Conservation (phyloP, 2,888 invertebrate species). For the Cyclophora albipunctata region DNA sequence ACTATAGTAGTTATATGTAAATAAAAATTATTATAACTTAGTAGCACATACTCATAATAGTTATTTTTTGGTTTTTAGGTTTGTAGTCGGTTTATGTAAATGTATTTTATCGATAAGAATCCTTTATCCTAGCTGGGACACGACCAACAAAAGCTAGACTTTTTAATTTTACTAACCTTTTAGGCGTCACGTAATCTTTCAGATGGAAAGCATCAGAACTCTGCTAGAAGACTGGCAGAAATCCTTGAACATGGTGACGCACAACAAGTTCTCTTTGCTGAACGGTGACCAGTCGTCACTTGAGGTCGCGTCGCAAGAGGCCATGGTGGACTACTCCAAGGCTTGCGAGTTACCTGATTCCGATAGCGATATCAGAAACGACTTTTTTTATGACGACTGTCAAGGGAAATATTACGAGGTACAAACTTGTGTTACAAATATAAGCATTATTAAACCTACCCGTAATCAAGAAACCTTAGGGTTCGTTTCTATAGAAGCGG, state of each 20-base stretch:
- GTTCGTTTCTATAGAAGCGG: not conserved
- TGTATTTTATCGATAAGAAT: no score
- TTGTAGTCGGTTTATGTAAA: no score
- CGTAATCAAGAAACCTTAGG: conserved; percentile 12
- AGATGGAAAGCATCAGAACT: conserved; percentile 57
- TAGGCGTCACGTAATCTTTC: no score
- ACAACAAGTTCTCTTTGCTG: conserved; percentile 41
- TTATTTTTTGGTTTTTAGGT: no score
- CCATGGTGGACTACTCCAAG: conserved; percentile 57
- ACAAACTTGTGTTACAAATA: conserved; percentile 33
- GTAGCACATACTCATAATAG: no score
- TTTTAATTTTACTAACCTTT: no score
- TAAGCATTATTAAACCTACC: conserved; percentile 33
- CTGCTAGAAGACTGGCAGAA: conserved; percentile 61
- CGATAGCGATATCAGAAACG: conserved; percentile 42
- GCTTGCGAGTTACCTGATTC: conserved; percentile 43
- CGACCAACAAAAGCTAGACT: no score
- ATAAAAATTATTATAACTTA: no score
- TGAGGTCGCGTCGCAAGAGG: conserved; percentile 50
- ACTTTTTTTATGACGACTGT: conserved; percentile 38
- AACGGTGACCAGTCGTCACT: conserved; percentile 36
- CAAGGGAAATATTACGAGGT: conserved; percentile 1
- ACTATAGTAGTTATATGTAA: no score
- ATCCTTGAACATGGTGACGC: conserved; percentile 50
- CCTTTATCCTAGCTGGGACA: no score